Conservation (phyloP, 2,797 vertebrate species). For the Anguilla pacifica region DNA sequence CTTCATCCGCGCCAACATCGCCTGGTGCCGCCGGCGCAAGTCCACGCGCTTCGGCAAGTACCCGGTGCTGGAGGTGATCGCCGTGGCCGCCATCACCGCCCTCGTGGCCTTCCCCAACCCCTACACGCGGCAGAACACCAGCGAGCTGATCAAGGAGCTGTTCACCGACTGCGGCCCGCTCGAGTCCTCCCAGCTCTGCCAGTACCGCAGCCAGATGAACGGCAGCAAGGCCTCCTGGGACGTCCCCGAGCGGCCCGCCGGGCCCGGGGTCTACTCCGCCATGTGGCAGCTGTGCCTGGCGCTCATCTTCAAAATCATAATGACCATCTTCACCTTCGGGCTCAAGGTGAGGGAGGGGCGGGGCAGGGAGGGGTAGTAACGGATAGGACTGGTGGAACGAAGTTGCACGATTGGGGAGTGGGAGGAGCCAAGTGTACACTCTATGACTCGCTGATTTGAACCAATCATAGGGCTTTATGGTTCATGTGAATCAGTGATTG, state of each 20-base stretch:
- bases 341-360: constrained; percentile 82
- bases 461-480: background rate
- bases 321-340: constrained; percentile 99
- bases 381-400: background rate
- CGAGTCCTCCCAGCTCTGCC: constrained; percentile 94
- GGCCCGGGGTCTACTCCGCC: constrained; percentile 90
- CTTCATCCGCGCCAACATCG: constrained; percentile 97
- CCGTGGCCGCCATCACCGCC: constrained; percentile 92
- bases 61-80: constrained; percentile 94
- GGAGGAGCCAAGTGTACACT: background rate
- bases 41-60: constrained; percentile 96
- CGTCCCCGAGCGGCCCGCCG: constrained; percentile 84
- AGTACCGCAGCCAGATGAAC: constrained; percentile 96
- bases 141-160: constrained; percentile 96
- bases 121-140: constrained; percentile 96
- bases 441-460: background rate
- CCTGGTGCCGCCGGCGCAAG: constrained; percentile 95
- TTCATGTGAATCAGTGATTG: background rate
- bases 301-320: constrained; percentile 97
- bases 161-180: constrained; percentile 96
- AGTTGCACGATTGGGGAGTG: background rate
- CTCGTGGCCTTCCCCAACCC: constrained; percentile 96
- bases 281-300: constrained; percentile 98
- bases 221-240: constrained; percentile 87
- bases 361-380: background rate